Percentiles rank a stretch among this genome's conserved stretches.
Conservation (phyloP, 2,113 vertebrate genomes). For the Vulpes lagopus region DNA sequence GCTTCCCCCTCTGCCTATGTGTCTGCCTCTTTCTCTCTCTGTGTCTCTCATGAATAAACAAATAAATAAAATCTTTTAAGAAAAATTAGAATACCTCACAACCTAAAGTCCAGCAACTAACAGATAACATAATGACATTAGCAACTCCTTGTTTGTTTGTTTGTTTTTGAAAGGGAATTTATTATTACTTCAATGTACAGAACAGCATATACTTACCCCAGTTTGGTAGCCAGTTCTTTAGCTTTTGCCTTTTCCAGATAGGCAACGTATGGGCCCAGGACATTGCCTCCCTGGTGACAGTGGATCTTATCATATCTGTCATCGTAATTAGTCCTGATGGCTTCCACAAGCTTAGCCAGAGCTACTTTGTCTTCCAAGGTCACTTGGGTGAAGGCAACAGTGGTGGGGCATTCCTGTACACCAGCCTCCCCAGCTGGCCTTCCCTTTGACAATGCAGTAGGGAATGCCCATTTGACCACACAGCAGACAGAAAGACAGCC, state of each 20-base stretch:
- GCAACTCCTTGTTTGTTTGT: fast-evolving
- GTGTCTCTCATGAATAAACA: too few species aligned
- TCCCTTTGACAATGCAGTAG: background rate
- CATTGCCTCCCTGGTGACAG: background rate
- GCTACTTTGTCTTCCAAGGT: background rate
- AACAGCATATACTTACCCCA: background rate
- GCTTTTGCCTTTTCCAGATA: background rate
- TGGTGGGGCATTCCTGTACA: background rate
- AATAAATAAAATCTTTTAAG: too few species aligned
- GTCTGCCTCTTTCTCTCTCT: too few species aligned
- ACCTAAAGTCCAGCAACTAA: background rate
- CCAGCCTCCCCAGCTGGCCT: background rate
- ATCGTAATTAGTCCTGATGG: background rate
- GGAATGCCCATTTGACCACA: background rate
- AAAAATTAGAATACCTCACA: background rate
- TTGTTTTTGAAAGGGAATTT: background rate
- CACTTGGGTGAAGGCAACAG: background rate
- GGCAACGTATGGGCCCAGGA: background rate
- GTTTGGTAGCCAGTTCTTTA: background rate
- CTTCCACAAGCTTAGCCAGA: background rate
- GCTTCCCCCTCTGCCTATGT: too few species aligned
- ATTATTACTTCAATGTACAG: background rate
- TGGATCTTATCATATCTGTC: background rate
- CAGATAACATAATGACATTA: background rate
- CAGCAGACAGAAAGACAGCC: background rate